These are phyloP conservation scores for Azorinus chamasolen DNA, from an alignment of 2,888 invertebrate species.

Conservation along the genomic window DNA sequence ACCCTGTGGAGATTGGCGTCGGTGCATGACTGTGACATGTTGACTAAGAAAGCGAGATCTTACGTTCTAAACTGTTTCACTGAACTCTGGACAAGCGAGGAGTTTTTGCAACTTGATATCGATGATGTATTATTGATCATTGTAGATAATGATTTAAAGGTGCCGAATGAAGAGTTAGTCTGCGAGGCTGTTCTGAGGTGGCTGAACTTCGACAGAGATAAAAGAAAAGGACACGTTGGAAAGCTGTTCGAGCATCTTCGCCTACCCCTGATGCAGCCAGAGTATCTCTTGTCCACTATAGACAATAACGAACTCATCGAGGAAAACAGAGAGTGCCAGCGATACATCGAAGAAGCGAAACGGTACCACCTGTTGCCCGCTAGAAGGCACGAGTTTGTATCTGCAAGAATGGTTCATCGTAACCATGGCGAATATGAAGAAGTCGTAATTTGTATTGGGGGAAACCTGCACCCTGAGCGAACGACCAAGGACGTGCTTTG, in stretches of 20 bases:
- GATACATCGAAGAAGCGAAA: constrained; percentile 67
- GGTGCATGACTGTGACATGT: constrained; percentile 90
- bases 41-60: constrained; percentile 91
- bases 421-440: constrained; percentile 66
- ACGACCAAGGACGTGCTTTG: constrained; percentile 63
- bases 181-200: constrained; percentile 92
- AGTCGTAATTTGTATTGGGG: constrained; percentile 62
- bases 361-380: constrained; percentile 71
- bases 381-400: constrained; percentile 67
- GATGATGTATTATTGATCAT: constrained; percentile 92
- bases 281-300: constrained; percentile 64
- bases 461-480: constrained; percentile 42
- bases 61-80: constrained; percentile 88
- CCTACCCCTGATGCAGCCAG: constrained; percentile 71
- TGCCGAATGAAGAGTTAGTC: constrained; percentile 93
- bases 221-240: constrained; percentile 83
- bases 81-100: constrained; percentile 71
- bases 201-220: constrained; percentile 89
- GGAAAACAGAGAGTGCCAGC: constrained; percentile 47
- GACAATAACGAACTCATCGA: constrained; percentile 42
- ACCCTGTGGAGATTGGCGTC: constrained; percentile 94
- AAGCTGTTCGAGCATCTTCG: constrained; percentile 69
- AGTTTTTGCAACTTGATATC: constrained; percentile 88
- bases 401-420: constrained; percentile 59
- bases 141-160: constrained; percentile 93